Percentiles rank a stretch among this genome's conserved stretches.
Evolutionary conservation across 2,888 invertebrate genomes (phyloP).

Genomic region (Hypercompe scribonia): DNA sequence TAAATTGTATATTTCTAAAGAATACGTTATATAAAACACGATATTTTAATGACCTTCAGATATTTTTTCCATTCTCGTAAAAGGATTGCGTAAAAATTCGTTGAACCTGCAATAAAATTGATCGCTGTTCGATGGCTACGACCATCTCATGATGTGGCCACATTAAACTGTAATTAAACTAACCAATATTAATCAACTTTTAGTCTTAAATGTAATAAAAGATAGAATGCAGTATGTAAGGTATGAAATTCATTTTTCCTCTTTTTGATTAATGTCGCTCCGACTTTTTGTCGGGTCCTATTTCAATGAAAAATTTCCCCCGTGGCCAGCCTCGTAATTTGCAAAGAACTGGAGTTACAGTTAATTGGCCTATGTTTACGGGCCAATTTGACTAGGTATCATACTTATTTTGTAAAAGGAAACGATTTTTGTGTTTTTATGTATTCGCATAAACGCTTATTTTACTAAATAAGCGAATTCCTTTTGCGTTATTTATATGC

Average conservation of each 20-base stretch:
- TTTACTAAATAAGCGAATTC: not conserved
- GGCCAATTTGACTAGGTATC: slow-evolving; percentile 40
- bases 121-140: too few species aligned
- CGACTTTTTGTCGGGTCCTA: slow-evolving; percentile 68
- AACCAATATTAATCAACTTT: too few species aligned
- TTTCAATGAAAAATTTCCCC: slow-evolving; percentile 83
- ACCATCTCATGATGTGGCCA: too few species aligned
- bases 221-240: not conserved
- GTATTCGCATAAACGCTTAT: slow-evolving; percentile 11
- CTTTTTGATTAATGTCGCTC: slow-evolving; percentile 74
- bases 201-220: not conserved
- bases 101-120: too few species aligned
- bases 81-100: too few species aligned
- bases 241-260: slow-evolving; percentile 52
- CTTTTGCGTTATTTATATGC: not conserved
- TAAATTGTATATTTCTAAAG: too few species aligned
- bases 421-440: slow-evolving; percentile 6
- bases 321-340: slow-evolving; percentile 69
- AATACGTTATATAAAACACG: too few species aligned
- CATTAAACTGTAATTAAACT: too few species aligned
- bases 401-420: slow-evolving; percentile 11
- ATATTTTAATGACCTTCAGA: too few species aligned
- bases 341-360: slow-evolving; percentile 63
- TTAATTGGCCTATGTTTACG: slow-evolving; percentile 66
- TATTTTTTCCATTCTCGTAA: too few species aligned